These are phyloP conservation scores for Aplodontia rufa DNA, from an alignment of 2,113 vertebrate genomes.

Conservation along the genomic window DNA sequence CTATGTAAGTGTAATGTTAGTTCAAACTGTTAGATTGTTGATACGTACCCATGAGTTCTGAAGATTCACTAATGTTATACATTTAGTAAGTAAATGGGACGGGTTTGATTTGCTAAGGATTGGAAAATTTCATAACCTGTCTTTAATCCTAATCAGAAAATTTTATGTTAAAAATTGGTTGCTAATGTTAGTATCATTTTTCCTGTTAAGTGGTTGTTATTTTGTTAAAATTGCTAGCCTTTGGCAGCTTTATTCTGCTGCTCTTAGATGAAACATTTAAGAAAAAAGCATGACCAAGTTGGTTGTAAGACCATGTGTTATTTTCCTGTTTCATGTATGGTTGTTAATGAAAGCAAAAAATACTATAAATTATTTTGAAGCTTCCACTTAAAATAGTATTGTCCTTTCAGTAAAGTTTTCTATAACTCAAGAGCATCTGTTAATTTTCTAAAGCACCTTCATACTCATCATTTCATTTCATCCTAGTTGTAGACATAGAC, in stretches of 20 bases:
- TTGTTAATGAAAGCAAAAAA: constrained; percentile 11
- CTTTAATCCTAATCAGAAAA: background rate
- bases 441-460: constrained; percentile 24
- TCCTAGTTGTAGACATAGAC: background rate
- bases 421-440: background rate
- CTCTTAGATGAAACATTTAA: constrained; percentile 7
- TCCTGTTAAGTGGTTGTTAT: background rate
- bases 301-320: background rate
- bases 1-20: background rate
- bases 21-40: background rate
- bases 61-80: background rate
- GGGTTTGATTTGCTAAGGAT: background rate
- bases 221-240: constrained; percentile 28
- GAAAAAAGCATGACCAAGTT: background rate
- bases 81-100: constrained; percentile 4
- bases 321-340: constrained; percentile 23
- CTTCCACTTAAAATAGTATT: background rate
- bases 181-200: background rate
- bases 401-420: background rate
- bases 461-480: constrained; percentile 51
- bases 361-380: background rate
- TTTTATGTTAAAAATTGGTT: background rate
- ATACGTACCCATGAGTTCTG: background rate
- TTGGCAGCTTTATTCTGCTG: background rate
- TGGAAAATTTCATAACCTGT: background rate